These are phyloP conservation scores for Dicrostonyx torquatus DNA, from an alignment of 2,797 vertebrate species.

Conservation along the genomic window DNA sequence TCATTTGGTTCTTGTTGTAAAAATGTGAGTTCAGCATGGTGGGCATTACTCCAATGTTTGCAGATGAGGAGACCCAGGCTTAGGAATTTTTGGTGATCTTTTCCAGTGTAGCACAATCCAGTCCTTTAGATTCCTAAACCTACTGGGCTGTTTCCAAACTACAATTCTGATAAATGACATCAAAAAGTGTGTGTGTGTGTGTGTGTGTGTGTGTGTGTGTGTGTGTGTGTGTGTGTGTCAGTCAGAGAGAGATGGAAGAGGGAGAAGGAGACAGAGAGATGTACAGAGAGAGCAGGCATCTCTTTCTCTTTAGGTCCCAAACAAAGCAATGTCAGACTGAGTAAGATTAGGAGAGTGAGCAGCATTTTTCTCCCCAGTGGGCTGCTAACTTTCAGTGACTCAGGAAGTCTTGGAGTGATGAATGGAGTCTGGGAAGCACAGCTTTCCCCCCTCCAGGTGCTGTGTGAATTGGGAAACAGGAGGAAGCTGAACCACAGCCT, in stretches of 20 bases:
- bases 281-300: background rate
- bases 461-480: background rate
- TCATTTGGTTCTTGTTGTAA: slow-evolving; percentile 2
- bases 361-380: background rate
- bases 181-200: background rate
- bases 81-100: background rate
- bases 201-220: background rate
- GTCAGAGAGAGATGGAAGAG: background rate
- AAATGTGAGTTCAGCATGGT: background rate
- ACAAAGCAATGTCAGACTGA: slow-evolving; percentile 32
- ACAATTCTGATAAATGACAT: background rate
- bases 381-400: background rate
- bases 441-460: background rate
- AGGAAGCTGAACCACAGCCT: background rate
- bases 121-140: background rate
- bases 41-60: background rate
- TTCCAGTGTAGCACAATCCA: background rate
- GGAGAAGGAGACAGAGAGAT: too few species aligned
- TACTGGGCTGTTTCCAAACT: background rate
- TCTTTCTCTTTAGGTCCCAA: background rate
- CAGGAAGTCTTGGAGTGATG: background rate
- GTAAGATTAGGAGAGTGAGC: background rate
- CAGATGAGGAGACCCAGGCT: background rate
- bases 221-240: background rate
- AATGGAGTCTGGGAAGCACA: background rate